Conservation (phyloP, 2,888 invertebrate genomes). For the Xanthorhoe spadicearia region DNA sequence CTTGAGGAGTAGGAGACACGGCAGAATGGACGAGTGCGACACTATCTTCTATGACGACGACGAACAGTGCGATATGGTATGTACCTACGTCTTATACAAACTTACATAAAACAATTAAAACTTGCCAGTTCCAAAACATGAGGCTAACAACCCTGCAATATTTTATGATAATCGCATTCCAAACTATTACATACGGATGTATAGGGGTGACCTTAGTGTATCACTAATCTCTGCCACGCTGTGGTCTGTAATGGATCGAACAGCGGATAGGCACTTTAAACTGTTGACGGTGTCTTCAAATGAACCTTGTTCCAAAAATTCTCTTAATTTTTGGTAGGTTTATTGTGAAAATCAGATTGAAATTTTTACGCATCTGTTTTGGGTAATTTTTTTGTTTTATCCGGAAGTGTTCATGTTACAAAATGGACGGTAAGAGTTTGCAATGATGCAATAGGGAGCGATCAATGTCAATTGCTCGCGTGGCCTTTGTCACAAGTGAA, state of each 20-base stretch:
- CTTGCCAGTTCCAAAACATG: background rate
- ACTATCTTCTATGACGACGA: constrained; percentile 83
- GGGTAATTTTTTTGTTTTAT: constrained; percentile 14
- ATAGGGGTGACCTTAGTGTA: background rate
- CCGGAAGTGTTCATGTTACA: constrained; percentile 48
- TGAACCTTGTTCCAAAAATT: background rate
- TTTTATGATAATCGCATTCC: background rate
- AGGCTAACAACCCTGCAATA: background rate
- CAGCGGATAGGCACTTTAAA: background rate
- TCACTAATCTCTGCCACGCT: background rate
- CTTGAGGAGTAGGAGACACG: constrained; percentile 68
- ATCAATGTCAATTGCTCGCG: constrained; percentile 44
- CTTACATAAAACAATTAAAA: background rate
- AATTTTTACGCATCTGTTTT: background rate
- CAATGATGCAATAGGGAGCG: constrained; percentile 51
- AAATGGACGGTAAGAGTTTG: constrained; percentile 59
- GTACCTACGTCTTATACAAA: constrained; percentile 45
- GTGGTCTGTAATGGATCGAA: background rate
- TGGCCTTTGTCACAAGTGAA: constrained; percentile 40
- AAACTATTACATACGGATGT: background rate
- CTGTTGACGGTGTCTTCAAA: background rate
- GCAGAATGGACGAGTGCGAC: constrained; percentile 82
- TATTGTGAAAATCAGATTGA: background rate
- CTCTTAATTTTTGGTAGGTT: background rate
- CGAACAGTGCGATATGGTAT: constrained; percentile 83